Evolutionary conservation across 2,113 vertebrate genomes (phyloP), one percentile per base, ranked within the genome.

Genomic region (Dendropsophus ebraccatus): DNA sequence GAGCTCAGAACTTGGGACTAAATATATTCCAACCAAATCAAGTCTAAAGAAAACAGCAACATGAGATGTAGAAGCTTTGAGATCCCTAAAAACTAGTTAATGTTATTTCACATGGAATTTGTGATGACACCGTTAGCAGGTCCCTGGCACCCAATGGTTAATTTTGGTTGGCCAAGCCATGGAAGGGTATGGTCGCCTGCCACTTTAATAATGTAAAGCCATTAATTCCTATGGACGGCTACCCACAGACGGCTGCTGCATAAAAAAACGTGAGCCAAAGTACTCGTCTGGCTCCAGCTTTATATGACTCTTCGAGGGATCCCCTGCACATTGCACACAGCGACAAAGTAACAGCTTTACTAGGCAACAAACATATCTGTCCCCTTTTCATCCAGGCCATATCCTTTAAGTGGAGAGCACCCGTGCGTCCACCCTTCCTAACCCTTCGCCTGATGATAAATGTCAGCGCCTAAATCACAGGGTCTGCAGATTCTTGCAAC

Each of bases 401-500:
- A 58, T 41, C 77, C 77, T 60, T 23, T 58, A 60, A 62, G 32
- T n/a, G 32, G 50, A 60, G 23, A 45, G 67, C 23, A 41, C 67
- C 35, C 67, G 35, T 21, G 32, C 19, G 77, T 37, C 54, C 58
- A 37, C 41, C 62, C 28, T 30, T 35, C 45, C 41, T 69, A 41
- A 82, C 62, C 62, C 62, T 25, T 32, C 41, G 58, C 80, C 28
- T 35, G 62, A 52, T 65, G 80, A 50, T 65, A 82, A 82, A 69
- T 69, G 41, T 50, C 80, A 82, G 41, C 32, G 14, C 49, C 80
- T 30, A 50, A 82, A 47, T 13, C 19, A 25, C 62, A 49, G 56
- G 37, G 41, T 82, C 80, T 69, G 62, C 41, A 21, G 65, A 67
- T 69, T 81, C 60, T 21, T 70, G 80, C 80, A 50, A 82, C 60